Evolutionary conservation across 2,888 invertebrate species (phyloP).

Genomic region (Standfussiana lucernea): DNA sequence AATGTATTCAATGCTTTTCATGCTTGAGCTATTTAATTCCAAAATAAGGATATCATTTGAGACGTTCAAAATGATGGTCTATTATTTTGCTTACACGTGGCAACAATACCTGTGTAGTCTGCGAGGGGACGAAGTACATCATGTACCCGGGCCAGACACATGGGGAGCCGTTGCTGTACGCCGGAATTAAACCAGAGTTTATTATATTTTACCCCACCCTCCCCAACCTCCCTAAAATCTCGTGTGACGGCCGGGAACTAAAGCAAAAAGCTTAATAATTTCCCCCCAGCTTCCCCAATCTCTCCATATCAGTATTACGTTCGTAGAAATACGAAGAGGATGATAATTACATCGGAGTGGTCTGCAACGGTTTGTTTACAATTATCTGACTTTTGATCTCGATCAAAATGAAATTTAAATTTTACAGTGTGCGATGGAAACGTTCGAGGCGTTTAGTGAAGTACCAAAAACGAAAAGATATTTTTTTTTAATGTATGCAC

Average conservation of each 20-base stretch:
- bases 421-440: background rate
- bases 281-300: too few species aligned
- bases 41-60: background rate
- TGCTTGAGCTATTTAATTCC: constrained; percentile 1
- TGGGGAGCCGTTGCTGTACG: background rate
- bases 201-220: background rate
- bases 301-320: background rate
- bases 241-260: background rate
- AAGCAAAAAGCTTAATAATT: background rate
- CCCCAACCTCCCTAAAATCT: background rate
- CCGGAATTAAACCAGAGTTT: background rate
- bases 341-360: background rate
- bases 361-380: background rate
- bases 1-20: constrained; percentile 6
- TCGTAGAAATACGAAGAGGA: background rate
- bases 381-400: background rate
- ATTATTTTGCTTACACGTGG: constrained; percentile 12
- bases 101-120: background rate
- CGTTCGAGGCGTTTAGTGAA: background rate
- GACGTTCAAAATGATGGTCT: background rate
- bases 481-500: too few species aligned
- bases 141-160: constrained; percentile 22
- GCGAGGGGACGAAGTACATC: constrained; percentile 4
- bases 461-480: background rate
- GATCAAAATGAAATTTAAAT: background rate